phyloP scores from a whole-genome alignment of 2,113 vertebrate species.

The human region GRCh38 chr4:30604501-30605000 shows the following conservation, averaged over 20 bases:
- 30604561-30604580: background rate
- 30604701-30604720: background rate
- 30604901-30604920: background rate
- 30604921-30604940: background rate
- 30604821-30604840: background rate
- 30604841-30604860: background rate
- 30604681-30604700: background rate
- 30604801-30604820: background rate
- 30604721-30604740: background rate
- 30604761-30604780: background rate
- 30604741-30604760: background rate
- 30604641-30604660: background rate
- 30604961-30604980: background rate
- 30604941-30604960: background rate
- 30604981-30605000: background rate
- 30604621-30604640: background rate
- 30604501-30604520: background rate
- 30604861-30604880: background rate
- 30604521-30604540: background rate
- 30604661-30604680: background rate
- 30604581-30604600: background rate
- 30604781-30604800: background rate
- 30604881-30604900: background rate
- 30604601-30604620: background rate
- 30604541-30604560: background rate